These are phyloP conservation scores for Eueremaeus valkanovi DNA, from an alignment of 2,888 invertebrate species.

Conservation along the genomic window DNA sequence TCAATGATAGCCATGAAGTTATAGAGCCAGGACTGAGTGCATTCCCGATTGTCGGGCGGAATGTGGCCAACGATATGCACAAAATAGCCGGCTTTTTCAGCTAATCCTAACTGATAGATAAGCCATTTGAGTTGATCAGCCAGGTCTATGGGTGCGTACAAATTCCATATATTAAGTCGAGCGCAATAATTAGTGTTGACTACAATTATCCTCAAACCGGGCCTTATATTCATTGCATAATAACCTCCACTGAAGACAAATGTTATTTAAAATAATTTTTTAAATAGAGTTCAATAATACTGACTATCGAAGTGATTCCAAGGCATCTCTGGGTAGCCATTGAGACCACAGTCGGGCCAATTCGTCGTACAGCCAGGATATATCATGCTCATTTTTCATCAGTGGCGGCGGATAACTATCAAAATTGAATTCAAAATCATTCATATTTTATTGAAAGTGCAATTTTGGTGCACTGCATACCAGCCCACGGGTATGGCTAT, in stretches of 20 bases:
- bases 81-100: slow-evolving; percentile 68
- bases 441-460: neutral
- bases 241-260: slow-evolving; percentile 62
- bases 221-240: slow-evolving; percentile 65
- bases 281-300: neutral
- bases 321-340: slow-evolving; percentile 65
- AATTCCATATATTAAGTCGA: slow-evolving; percentile 59
- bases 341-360: slow-evolving; percentile 65
- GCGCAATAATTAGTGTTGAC: slow-evolving; percentile 77
- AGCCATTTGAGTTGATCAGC: slow-evolving; percentile 75
- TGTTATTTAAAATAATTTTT: neutral
- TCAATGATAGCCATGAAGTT: slow-evolving; percentile 83
- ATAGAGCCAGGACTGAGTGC: slow-evolving; percentile 65
- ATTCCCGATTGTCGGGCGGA: slow-evolving; percentile 66
- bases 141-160: slow-evolving; percentile 57
- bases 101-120: slow-evolving; percentile 63
- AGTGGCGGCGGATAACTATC: slow-evolving; percentile 55
- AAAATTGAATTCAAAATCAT: neutral
- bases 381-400: slow-evolving; percentile 50
- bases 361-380: slow-evolving; percentile 65
- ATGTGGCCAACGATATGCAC: slow-evolving; percentile 80
- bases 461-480: slow-evolving; percentile 50
- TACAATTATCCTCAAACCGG: slow-evolving; percentile 69
- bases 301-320: slow-evolving; percentile 57
- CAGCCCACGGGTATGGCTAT: slow-evolving; percentile 48